Evolutionary conservation across 2,888 invertebrate species (phyloP), one percentile per base, ranked within the genome.

Genomic region (Cyrtodaria siliqua): DNA sequence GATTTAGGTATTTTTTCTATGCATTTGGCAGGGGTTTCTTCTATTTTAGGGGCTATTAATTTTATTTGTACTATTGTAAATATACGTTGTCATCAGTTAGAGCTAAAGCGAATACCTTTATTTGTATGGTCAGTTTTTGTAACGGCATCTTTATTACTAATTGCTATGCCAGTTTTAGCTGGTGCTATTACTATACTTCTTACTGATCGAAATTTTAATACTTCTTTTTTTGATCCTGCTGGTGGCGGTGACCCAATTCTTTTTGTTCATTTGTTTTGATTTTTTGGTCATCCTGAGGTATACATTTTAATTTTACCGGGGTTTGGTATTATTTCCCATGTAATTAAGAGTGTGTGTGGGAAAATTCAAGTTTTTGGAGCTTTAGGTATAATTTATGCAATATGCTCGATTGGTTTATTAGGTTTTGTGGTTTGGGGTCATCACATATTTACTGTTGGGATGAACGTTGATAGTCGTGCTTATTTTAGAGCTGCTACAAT

Each of bases 271-370:
- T 93, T 96, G 94, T 96, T 97, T 94, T 97, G 96, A 95, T 97
- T 97, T 94, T 97, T 97, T 95, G 96, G 96, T 0, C 96, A 97
- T 67, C 96, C n/a, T n/a, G n/a, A n/a, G n/a, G n/a, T n/a, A n/a
- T n/a, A n/a, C n/a, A n/a, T n/a, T n/a, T n/a, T n/a, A n/a, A n/a
- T n/a, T n/a, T n/a, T n/a, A n/a, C n/a, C n/a, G n/a, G n/a, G n/a
- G n/a, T n/a, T n/a, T n/a, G n/a, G n/a, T n/a, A n/a, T n/a, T n/a
- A n/a, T n/a, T n/a, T n/a, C n/a, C n/a, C n/a, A n/a, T n/a, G n/a
- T n/a, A n/a, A n/a, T n/a, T n/a, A n/a, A n/a, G n/a, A n/a, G n/a
- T n/a, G n/a, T n/a, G n/a, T n/a, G n/a, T n/a, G n/a, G n/a, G n/a
- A n/a, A n/a, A n/a, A n/a, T n/a, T n/a, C n/a, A n/a, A n/a, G n/a